A percentile compares a stretch with the other conserved stretches of the same genome.
phyloP scores from a whole-genome alignment of 2,888 invertebrate genomes.

The Agrochola circellaris region DNA sequence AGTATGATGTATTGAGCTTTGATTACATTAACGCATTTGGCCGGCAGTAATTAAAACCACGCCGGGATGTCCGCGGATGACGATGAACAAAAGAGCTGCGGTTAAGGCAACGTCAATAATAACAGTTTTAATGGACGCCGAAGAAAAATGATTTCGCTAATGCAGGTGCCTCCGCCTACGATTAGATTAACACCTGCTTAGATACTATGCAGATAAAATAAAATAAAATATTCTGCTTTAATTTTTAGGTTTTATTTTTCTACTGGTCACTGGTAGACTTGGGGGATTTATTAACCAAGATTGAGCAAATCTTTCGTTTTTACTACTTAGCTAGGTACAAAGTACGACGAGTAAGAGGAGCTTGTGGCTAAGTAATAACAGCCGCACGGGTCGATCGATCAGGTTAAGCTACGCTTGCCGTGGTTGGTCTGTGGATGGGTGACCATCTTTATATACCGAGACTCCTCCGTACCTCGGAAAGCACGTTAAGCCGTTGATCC shows the following conservation, averaged over 20 bases:
- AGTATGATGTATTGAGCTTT: constrained; percentile 90
- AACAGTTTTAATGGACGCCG: constrained; percentile 74
- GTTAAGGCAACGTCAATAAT: constrained; percentile 73
- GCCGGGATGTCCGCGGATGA: constrained; percentile 80
- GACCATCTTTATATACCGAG: too few species aligned
- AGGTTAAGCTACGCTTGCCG: too few species aligned
- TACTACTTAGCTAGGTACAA: too few species aligned
- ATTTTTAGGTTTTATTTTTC: background rate
- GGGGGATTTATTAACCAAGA: too few species aligned
- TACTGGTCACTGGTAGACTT: too few species aligned
- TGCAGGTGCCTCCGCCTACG: constrained; percentile 60
- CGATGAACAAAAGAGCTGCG: constrained; percentile 69
- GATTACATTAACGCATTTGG: constrained; percentile 89
- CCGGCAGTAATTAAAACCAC: constrained; percentile 88
- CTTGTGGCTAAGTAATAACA: too few species aligned
- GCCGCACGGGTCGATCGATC: too few species aligned
- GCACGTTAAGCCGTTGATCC: too few species aligned
- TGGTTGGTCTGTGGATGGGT: too few species aligned
- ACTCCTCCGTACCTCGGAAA: too few species aligned
- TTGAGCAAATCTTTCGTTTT: too few species aligned
- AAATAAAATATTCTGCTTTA: background rate
- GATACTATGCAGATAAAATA: constrained; percentile 9
- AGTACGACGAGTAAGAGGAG: too few species aligned
- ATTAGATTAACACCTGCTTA: constrained; percentile 57
- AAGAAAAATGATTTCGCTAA: constrained; percentile 74